Conservation (phyloP, 2,797 vertebrate species). For the Coendou prehensilis region DNA sequence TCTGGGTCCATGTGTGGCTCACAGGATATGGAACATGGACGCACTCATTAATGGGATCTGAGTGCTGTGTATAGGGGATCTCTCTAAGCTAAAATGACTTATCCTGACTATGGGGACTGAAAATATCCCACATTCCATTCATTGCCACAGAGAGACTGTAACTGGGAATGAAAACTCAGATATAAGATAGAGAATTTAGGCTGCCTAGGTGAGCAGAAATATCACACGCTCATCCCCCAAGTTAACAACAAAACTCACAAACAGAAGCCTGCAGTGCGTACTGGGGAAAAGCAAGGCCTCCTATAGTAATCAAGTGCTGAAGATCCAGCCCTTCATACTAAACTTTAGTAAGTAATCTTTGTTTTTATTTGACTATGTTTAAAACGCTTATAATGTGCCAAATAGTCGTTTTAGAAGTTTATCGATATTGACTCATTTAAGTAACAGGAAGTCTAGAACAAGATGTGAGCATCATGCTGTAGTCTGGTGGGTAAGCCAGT, state of each 20-base stretch:
- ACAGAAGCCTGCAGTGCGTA: background rate
- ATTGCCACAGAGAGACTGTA: slow-evolving; percentile 15
- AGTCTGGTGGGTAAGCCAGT: background rate
- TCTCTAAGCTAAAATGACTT: slow-evolving; percentile 21
- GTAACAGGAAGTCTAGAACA: background rate
- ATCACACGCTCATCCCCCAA: background rate
- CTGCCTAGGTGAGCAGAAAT: background rate
- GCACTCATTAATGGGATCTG: background rate
- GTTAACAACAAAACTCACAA: background rate
- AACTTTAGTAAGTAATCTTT: slow-evolving; percentile 14
- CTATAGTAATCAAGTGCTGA: background rate
- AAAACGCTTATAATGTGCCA: background rate
- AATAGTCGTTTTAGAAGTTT: background rate
- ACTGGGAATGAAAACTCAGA: slow-evolving; percentile 20
- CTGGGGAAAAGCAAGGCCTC: background rate
- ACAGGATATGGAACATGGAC: background rate
- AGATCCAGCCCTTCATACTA: background rate
- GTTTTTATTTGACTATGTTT: background rate
- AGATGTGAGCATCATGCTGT: background rate
- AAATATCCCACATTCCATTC: slow-evolving; percentile 37
- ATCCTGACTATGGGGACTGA: background rate
- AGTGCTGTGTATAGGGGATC: background rate
- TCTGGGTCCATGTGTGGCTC: background rate
- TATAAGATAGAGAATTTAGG: background rate
- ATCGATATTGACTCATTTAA: slow-evolving; percentile 40